A percentile compares a stretch with the other conserved stretches of the same genome.
These are phyloP conservation scores for Rhabdornis inornatus DNA, from an alignment of 2,113 vertebrate genomes.

Conservation along the genomic window DNA sequence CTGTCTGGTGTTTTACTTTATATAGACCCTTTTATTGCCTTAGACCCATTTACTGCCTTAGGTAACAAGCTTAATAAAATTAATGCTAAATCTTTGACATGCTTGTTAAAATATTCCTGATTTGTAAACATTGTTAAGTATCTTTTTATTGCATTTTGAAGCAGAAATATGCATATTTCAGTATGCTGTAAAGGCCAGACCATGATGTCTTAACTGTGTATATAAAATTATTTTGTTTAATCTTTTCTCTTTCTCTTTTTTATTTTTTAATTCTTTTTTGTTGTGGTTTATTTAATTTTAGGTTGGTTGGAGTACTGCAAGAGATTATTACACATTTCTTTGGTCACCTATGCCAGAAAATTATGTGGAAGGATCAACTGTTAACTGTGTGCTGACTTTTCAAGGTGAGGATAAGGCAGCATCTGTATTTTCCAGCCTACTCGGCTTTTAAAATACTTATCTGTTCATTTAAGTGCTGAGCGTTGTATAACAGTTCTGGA, in stretches of 20 bases:
- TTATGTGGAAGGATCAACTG: constrained; percentile 87
- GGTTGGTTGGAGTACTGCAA: constrained; percentile 98
- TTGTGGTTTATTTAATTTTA: constrained; percentile 64
- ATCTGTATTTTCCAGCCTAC: background rate
- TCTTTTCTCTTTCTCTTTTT: background rate
- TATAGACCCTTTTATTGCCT: constrained; percentile 40
- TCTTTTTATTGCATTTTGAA: constrained; percentile 45
- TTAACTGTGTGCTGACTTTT: constrained; percentile 91
- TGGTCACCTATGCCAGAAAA: constrained; percentile 96
- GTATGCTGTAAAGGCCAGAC: background rate
- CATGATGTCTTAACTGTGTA: background rate
- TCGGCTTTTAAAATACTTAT: background rate
- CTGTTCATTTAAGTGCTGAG: background rate
- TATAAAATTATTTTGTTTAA: background rate
- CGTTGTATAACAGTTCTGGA: background rate
- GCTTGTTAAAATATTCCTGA: constrained; percentile 63
- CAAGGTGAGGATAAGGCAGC: constrained; percentile 81
- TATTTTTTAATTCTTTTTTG: background rate
- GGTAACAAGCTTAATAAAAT: constrained; percentile 63
- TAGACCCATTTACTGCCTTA: constrained; percentile 37
- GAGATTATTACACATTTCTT: constrained; percentile 98
- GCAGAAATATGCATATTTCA: background rate
- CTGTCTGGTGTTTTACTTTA: constrained; percentile 37
- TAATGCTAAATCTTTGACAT: constrained; percentile 57
- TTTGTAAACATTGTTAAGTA: constrained; percentile 55